Percentiles rank a stretch among this genome's conserved stretches.
Evolutionary conservation across 2,888 invertebrate species (phyloP).

Genomic region (Polydrusus cervinus): DNA sequence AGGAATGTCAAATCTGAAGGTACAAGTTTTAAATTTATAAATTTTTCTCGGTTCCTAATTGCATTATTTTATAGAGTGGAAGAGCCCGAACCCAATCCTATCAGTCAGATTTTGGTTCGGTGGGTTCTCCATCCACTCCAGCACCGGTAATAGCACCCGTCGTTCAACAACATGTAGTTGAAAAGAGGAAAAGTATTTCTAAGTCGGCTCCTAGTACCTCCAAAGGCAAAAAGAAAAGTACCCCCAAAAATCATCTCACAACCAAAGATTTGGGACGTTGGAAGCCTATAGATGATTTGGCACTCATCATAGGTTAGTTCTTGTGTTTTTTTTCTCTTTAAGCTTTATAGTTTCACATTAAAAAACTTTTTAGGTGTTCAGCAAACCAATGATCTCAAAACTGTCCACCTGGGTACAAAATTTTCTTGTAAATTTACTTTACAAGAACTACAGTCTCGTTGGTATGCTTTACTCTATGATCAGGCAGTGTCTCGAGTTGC

Average conservation of each 20-base stretch:
- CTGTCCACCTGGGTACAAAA: constrained; percentile 92
- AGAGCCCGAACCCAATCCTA: constrained; percentile 70
- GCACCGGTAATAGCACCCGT: constrained; percentile 44
- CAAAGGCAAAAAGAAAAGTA: constrained; percentile 75
- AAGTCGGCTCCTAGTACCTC: constrained; percentile 44
- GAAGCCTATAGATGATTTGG: constrained; percentile 98
- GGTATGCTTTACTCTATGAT: constrained; percentile 97
- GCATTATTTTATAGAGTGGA: constrained; percentile 62
- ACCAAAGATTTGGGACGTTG: constrained; percentile 93
- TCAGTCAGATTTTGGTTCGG: constrained; percentile 66
- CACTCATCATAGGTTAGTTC: constrained; percentile 83
- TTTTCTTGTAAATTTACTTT: constrained; percentile 97
- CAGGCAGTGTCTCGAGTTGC: constrained; percentile 94
- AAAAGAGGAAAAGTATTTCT: constrained; percentile 57
- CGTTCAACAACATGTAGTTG: constrained; percentile 56
- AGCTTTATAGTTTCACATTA: not conserved
- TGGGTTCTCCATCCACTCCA: constrained; percentile 61
- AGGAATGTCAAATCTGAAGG: constrained; percentile 70
- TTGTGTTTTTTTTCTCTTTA: not conserved
- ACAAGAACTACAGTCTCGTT: constrained; percentile 94
- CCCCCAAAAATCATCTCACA: constrained; percentile 80
- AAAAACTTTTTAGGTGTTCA: constrained; percentile 75
- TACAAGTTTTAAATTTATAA: constrained; percentile 51
- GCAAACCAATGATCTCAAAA: constrained; percentile 86
- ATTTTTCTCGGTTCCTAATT: not conserved